Evolutionary conservation across 1,140 invertebrate genomes (phyloP).

Genomic region (Aleiodes sp.): DNA sequence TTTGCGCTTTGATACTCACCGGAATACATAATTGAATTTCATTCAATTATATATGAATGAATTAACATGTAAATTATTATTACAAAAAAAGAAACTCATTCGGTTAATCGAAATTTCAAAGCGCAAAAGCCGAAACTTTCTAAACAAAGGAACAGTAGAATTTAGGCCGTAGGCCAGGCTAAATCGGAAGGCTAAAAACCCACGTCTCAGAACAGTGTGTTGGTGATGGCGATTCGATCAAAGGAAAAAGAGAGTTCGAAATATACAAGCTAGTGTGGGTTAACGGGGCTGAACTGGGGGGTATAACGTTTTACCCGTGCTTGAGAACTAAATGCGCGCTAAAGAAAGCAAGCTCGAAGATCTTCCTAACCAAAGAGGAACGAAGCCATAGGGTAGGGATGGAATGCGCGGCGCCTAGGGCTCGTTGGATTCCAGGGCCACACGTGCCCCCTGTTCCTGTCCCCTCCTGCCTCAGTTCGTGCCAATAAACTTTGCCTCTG

Average conservation of each 20-base stretch:
- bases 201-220: conserved; percentile 16
- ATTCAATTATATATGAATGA: not conserved
- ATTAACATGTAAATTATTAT: not conserved
- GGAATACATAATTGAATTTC: not conserved
- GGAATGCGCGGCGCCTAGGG: conserved; percentile 72
- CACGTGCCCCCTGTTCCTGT: conserved; percentile 61
- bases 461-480: conserved; percentile 43
- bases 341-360: conserved; percentile 56
- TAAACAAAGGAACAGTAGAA: conserved; percentile 31
- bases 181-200: conserved; percentile 22
- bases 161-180: conserved; percentile 29
- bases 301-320: conserved; percentile 34
- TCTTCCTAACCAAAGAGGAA: conserved; percentile 46
- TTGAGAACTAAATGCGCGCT: conserved; percentile 54
- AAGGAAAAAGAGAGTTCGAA: conserved; percentile 26
- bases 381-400: conserved; percentile 49
- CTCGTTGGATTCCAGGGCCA: conserved; percentile 69
- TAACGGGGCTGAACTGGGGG: not conserved
- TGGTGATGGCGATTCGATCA: conserved; percentile 27
- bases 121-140: conserved; percentile 2
- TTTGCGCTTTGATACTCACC: not conserved
- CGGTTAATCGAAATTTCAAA: not conserved
- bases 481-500: conserved; percentile 64
- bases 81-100: not conserved
- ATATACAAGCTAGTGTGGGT: not conserved